Conservation (phyloP, 2,888 invertebrate genomes). For the Auanema freiburgensis region DNA sequence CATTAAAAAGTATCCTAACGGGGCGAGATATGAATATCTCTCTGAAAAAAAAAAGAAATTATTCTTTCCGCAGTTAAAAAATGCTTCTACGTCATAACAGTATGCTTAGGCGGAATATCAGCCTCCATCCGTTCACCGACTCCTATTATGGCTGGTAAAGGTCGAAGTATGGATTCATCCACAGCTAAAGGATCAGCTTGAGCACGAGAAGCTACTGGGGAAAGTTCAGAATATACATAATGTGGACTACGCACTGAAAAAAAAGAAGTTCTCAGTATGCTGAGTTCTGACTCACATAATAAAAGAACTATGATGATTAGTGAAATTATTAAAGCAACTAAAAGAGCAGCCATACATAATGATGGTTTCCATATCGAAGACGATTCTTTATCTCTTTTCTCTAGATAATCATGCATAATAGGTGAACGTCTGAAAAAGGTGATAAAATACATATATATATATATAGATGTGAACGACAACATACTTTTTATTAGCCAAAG, state of each 20-base stretch:
- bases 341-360: conserved; percentile 23
- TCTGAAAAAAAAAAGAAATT: conserved; percentile 15
- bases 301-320: conserved; percentile 34
- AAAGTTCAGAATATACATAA: conserved; percentile 40
- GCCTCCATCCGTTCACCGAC: conserved; percentile 49
- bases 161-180: conserved; percentile 31
- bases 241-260: conserved; percentile 42
- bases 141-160: conserved; percentile 44
- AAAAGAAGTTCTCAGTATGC: no score
- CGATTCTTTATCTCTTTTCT: conserved; percentile 10
- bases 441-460: no score
- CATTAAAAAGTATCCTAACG: conserved; percentile 42
- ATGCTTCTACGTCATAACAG: conserved; percentile 49
- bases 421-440: conserved; percentile 13
- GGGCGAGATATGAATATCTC: conserved; percentile 34
- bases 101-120: conserved; percentile 45
- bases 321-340: conserved; percentile 27
- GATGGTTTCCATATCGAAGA: conserved; percentile 20
- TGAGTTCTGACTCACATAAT: conserved; percentile 32
- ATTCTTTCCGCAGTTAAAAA: background rate
- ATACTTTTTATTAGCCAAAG: conserved; percentile 12
- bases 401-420: conserved; percentile 17
- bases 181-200: conserved; percentile 18
- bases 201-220: conserved; percentile 26
- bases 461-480: background rate